Evolutionary conservation across 92 coral and sea anemone species (phyloP).

Genomic region (Actinernus sp.): DNA sequence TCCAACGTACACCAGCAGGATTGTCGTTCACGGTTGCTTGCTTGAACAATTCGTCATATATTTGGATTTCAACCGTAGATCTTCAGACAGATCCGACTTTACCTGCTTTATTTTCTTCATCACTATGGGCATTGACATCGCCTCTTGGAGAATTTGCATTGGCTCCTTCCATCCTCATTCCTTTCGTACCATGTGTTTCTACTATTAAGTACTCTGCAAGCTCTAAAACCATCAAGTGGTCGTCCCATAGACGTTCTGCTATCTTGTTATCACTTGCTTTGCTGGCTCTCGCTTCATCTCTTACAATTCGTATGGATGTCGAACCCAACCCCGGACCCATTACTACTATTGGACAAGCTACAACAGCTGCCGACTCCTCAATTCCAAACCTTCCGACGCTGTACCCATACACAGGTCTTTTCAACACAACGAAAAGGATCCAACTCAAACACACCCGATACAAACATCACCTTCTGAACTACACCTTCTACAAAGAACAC

Average conservation of each 20-base stretch:
- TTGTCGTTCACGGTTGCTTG: no score
- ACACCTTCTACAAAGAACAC: constrained; percentile 11
- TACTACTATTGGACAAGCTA: not conserved
- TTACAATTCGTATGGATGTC: constrained; percentile 2
- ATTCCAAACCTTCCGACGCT: no score
- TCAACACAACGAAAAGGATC: constrained; percentile 13
- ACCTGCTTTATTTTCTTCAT: not conserved
- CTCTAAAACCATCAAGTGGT: constrained; percentile 3
- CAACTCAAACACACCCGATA: constrained; percentile 1
- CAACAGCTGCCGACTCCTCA: no score
- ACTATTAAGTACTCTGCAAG: not conserved
- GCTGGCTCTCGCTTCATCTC: not conserved
- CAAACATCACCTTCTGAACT: constrained; percentile 21
- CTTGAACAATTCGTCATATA: no score
- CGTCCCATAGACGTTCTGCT: not conserved
- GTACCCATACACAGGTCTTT: constrained; percentile 8
- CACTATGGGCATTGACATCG: constrained; percentile 10
- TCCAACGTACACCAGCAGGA: no score
- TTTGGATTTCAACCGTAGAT: constrained; percentile 10
- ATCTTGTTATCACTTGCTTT: not conserved
- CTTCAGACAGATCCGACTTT: constrained; percentile 14
- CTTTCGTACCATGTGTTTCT: not conserved
- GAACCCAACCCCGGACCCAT: constrained; percentile 6
- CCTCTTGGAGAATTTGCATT: constrained; percentile 17
- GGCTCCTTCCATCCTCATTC: constrained; percentile 1